Base-by-base conservation (phyloP, 1,140 invertebrate genomes). In the Drepana arcuata region DNA sequence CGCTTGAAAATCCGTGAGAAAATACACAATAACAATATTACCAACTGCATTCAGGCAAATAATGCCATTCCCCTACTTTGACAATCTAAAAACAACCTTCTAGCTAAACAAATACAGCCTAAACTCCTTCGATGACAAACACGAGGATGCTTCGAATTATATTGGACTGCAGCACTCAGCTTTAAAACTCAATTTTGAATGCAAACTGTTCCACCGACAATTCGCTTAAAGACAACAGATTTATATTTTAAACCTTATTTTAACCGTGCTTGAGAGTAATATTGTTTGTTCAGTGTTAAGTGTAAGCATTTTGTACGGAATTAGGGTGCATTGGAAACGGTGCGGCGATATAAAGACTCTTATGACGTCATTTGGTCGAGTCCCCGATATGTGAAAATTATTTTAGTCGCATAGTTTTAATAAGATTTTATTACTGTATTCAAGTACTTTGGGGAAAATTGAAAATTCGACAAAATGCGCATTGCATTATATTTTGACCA, bases 1-100 rank as follows among this genome's bases (percentile, higher is more conserved):
- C n/a, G n/a, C n/a, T n/a, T n/a, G n/a, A 34, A 55, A 60, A 64
- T 60, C 60, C 50, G 41, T 43, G 45, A 47, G 49, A 44, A 54
- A 48, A 41, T 37, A 48, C 44, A 56, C 21, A 38, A 41, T 50
- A 50, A 50, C 42, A 40, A 32, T 45, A 56, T 63, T 53, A 53
- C 52, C 48, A 31, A 50, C 41, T 59, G 48, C 55, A 58, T 16
- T 41, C 31, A 31, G 50, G 29, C 49, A 40, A 40, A 21, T 49
- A 58, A 62, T 49, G 33, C 28, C 34, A 47, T 43, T 35, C 27
- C 16, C 16, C 28, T 21, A 29, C 14, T n/a, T n/a, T n/a, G n/a
- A 23, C 16, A 37, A 16, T 6, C 13, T 10, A 35, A 39, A 36
- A 41, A 10, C 29, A 37, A 31, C 36, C 34, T 30, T 41, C 34